Evolutionary conservation across 35 echinoderm and acorn worm species (phyloP).

Genomic region (Chiridota heheva): DNA sequence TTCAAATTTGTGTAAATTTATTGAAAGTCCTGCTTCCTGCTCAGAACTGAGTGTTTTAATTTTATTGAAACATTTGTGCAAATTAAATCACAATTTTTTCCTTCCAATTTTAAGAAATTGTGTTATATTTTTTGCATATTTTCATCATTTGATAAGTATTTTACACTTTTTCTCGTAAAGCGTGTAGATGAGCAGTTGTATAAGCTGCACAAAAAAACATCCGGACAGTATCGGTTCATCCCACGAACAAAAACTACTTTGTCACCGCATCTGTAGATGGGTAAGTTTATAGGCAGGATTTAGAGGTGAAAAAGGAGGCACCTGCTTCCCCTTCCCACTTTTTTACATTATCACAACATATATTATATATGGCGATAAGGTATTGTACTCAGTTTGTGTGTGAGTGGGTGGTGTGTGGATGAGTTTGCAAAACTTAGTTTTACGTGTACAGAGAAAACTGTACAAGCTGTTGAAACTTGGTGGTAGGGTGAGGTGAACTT

Average conservation of each 20-base stretch:
- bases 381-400: neutral
- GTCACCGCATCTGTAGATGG: constrained; percentile 71
- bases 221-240: constrained; percentile 69
- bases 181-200: constrained; percentile 34
- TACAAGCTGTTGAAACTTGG: too few relatives aligned
- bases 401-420: too few relatives aligned
- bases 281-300: constrained; percentile 32
- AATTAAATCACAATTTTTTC: too few relatives aligned
- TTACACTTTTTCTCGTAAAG: neutral
- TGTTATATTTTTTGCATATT: neutral
- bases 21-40: too few relatives aligned
- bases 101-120: neutral
- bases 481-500: too few relatives aligned
- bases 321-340: neutral
- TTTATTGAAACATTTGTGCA: too few relatives aligned
- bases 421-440: too few relatives aligned
- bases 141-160: neutral
- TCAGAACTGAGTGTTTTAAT: too few relatives aligned
- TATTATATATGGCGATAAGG: neutral
- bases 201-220: constrained; percentile 54
- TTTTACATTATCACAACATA: neutral
- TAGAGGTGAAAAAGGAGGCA: too few relatives aligned
- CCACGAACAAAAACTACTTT: constrained; percentile 59
- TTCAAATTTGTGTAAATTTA: too few relatives aligned
- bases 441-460: too few relatives aligned